These are phyloP conservation scores for Cylas formicarius DNA, from an alignment of 1,140 invertebrate genomes.

Conservation along the genomic window DNA sequence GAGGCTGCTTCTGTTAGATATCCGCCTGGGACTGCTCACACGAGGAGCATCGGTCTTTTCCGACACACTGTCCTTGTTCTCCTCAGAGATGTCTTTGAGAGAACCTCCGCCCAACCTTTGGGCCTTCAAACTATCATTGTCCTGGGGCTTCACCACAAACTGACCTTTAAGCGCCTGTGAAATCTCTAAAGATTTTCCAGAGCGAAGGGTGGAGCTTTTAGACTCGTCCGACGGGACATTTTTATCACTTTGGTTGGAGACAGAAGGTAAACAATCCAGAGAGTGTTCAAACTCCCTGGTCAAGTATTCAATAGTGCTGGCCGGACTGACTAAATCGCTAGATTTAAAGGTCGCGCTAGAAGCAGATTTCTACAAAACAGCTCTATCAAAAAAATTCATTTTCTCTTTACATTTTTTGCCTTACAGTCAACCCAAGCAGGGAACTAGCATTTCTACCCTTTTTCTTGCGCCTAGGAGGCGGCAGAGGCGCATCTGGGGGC, in stretches of 20 bases:
- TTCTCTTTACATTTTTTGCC: conserved; percentile 5
- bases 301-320: conserved; percentile 70
- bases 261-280: conserved; percentile 46
- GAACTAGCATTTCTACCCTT: conserved; percentile 47
- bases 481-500: conserved; percentile 52
- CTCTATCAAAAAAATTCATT: neutral
- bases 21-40: conserved; percentile 43
- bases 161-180: conserved; percentile 51
- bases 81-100: conserved; percentile 4
- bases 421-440: conserved; percentile 19
- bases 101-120: conserved; percentile 8
- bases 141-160: conserved; percentile 72
- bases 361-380: conserved; percentile 30
- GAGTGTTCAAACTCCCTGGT: conserved; percentile 73
- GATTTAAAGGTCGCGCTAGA: conserved; percentile 26
- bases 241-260: conserved; percentile 26
- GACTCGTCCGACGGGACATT: conserved; percentile 20
- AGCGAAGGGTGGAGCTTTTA: conserved; percentile 37
- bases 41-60: too few relatives aligned
- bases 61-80: too few relatives aligned
- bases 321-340: conserved; percentile 56
- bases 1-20: conserved; percentile 48
- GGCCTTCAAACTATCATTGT: conserved; percentile 59
- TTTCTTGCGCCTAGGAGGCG: conserved; percentile 76
- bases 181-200: conserved; percentile 38